A percentile compares a stretch with the other conserved stretches of the same genome.
Evolutionary conservation across 2,888 invertebrate genomes (phyloP).

Genomic region (Scotopteryx bipunctaria): DNA sequence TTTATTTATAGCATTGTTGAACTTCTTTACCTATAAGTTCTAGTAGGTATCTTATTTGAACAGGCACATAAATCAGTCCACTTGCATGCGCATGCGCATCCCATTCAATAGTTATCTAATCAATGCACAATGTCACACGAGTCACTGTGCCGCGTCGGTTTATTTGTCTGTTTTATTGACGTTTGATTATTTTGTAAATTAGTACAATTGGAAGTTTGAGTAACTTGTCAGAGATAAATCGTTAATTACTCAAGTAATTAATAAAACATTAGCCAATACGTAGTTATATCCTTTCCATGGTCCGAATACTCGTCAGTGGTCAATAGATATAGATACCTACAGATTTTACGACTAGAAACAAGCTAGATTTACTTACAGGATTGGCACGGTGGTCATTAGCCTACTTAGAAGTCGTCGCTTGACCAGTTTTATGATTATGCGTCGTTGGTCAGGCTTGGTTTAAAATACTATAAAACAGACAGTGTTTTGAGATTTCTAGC

Average conservation of each 20-base stretch:
- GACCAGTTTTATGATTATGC: background rate
- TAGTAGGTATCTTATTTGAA: constrained; percentile 4
- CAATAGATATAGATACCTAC: too few species aligned
- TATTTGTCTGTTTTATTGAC: constrained; percentile 15
- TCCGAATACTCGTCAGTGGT: too few species aligned
- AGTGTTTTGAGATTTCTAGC: background rate
- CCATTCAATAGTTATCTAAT: constrained; percentile 68
- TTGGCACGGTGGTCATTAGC: background rate
- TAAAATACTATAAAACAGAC: background rate
- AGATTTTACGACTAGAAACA: too few species aligned
- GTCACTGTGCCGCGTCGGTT: constrained; percentile 50
- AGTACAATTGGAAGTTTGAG: constrained; percentile 6
- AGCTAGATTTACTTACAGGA: background rate
- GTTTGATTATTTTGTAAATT: constrained; percentile 27
- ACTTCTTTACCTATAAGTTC: constrained; percentile 11
- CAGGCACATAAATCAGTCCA: constrained; percentile 9
- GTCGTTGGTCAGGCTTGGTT: background rate
- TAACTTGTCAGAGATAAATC: background rate
- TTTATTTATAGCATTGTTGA: constrained; percentile 17
- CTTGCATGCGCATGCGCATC: constrained; percentile 49
- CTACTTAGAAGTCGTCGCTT: background rate
- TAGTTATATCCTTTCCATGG: too few species aligned
- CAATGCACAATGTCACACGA: constrained; percentile 60
- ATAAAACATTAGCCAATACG: too few species aligned
- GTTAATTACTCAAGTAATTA: background rate